phyloP scores from a whole-genome alignment of 92 coral and sea anemone genomes.

The Palythoa heliodiscus region DNA sequence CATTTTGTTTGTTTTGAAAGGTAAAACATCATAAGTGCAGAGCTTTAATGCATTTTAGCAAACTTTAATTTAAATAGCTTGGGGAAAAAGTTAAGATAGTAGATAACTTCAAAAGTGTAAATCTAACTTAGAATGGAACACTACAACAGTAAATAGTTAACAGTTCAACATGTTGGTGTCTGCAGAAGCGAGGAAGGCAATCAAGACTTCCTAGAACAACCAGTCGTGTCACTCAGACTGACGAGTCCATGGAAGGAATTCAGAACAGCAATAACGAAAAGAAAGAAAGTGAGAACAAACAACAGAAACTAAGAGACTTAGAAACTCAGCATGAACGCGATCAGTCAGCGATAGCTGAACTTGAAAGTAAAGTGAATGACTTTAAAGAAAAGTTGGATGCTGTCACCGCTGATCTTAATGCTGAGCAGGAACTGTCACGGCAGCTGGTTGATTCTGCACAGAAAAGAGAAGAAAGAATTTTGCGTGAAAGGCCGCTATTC shows the following conservation, averaged over 20 bases:
- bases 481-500: slow-evolving; percentile 29
- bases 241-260: background rate
- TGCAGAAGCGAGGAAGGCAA: slow-evolving; percentile 22
- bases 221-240: slow-evolving; percentile 35
- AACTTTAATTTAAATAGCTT: too few relatives aligned
- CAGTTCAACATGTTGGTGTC: background rate
- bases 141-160: background rate
- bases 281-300: background rate
- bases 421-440: slow-evolving; percentile 69
- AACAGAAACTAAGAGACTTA: slow-evolving; percentile 12
- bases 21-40: too few relatives aligned
- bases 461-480: slow-evolving; percentile 44
- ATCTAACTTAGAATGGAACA: background rate
- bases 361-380: slow-evolving; percentile 59
- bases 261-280: background rate
- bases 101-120: too few relatives aligned
- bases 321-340: slow-evolving; percentile 45
- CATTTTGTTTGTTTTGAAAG: too few relatives aligned
- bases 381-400: slow-evolving; percentile 72
- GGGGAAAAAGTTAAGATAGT: too few relatives aligned
- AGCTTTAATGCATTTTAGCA: too few relatives aligned
- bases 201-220: background rate
- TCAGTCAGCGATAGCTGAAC: slow-evolving; percentile 62
- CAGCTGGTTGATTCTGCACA: slow-evolving; percentile 59
- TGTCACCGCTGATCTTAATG: slow-evolving; percentile 62